These are phyloP conservation scores for Magallana angulata DNA, from an alignment of 1,140 invertebrate species.

Conservation along the genomic window DNA sequence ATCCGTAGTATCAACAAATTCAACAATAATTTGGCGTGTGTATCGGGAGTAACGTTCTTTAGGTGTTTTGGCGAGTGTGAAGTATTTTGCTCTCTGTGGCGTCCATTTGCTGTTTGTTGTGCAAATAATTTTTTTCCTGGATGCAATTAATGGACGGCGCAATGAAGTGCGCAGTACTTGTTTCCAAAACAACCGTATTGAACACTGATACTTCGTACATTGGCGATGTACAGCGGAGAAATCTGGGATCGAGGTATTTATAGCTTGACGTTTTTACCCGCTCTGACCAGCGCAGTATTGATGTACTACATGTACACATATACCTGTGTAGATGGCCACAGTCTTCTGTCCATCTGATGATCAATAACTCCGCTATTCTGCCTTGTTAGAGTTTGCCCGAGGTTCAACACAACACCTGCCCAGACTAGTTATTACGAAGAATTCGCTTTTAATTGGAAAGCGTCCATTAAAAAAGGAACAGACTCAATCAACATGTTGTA, in stretches of 20 bases:
- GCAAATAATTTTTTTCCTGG: not conserved
- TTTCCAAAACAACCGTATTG: not conserved
- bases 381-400: not conserved
- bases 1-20: too few relatives aligned
- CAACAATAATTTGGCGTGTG: too few relatives aligned
- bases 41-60: too few relatives aligned
- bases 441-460: conserved; percentile 13
- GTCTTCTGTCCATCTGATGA: not conserved
- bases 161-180: not conserved
- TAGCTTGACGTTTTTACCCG: not conserved
- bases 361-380: not conserved
- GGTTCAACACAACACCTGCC: not conserved
- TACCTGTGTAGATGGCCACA: conserved; percentile 14
- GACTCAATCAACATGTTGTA: not conserved
- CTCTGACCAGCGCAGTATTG: conserved; percentile 3
- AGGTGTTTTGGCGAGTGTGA: too few relatives aligned
- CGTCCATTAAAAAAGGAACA: not conserved
- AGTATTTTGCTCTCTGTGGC: too few relatives aligned
- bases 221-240: not conserved
- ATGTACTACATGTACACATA: not conserved
- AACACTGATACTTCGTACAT: too few relatives aligned
- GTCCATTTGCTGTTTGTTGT: not conserved
- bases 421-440: not conserved
- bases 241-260: not conserved
- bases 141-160: not conserved